These are phyloP conservation scores for Montipora efflorescens DNA, from an alignment of 64 coral and sea anemone species.

Conservation along the genomic window DNA sequence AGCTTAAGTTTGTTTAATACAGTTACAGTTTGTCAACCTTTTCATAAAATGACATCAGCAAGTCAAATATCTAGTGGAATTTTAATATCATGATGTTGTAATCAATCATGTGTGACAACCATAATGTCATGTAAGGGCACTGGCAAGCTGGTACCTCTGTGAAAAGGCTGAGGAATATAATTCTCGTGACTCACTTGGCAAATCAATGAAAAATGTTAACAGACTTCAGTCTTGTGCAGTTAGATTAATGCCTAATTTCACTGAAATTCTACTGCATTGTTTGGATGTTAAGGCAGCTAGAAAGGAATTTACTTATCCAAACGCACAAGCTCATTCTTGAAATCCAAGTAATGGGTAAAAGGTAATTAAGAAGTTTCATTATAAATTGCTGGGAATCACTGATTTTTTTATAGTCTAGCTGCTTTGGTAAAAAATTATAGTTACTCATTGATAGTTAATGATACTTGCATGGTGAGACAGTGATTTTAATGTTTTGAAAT, in stretches of 20 bases:
- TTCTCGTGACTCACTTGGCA: no score
- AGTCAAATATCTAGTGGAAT: slow-evolving; percentile 12
- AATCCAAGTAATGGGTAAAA: slow-evolving; percentile 18
- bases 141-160: background rate
- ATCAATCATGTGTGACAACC: slow-evolving; percentile 27
- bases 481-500: no score
- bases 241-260: no score
- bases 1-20: no score
- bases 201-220: no score
- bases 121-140: slow-evolving; percentile 1
- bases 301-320: background rate
- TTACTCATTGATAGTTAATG: no score
- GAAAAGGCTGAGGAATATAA: no score
- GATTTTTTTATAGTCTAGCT: no score
- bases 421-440: no score
- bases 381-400: background rate
- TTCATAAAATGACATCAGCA: background rate
- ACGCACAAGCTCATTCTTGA: slow-evolving; percentile 2
- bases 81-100: background rate
- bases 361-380: background rate
- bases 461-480: no score
- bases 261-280: background rate
- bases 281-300: background rate
- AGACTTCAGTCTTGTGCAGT: no score
- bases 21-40: background rate